Evolutionary conservation across 2,888 invertebrate species (phyloP).

Genomic region (Chrysolina americana): DNA sequence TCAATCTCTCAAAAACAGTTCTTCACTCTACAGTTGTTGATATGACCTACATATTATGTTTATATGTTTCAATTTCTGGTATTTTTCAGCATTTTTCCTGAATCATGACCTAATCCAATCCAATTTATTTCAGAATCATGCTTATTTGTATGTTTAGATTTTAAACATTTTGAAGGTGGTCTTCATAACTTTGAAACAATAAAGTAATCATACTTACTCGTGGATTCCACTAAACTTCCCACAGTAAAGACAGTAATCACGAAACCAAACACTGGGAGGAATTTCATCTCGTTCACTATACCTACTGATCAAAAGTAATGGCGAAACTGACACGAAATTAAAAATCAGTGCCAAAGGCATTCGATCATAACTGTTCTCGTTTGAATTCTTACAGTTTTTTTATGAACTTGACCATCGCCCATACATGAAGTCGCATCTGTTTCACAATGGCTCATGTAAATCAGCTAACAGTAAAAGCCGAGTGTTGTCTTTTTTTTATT

Average conservation of each 20-base stretch:
- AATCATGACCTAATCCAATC: too few species aligned
- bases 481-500: constrained; percentile 26
- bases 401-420: constrained; percentile 38
- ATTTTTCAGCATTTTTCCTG: too few species aligned
- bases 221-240: constrained; percentile 15
- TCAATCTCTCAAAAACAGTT: too few species aligned
- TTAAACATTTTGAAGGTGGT: background rate
- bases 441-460: constrained; percentile 40
- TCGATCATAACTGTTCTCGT: constrained; percentile 53
- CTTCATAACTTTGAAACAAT: background rate
- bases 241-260: constrained; percentile 21
- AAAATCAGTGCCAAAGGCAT: constrained; percentile 41
- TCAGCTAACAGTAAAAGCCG: constrained; percentile 40
- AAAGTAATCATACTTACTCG: constrained; percentile 18
- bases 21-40: too few species aligned
- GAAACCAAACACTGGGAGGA: constrained; percentile 32
- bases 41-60: too few species aligned
- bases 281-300: constrained; percentile 35
- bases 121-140: too few species aligned
- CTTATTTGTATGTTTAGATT: too few species aligned
- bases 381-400: constrained; percentile 41
- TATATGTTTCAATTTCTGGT: too few species aligned
- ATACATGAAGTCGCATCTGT: constrained; percentile 25
- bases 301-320: constrained; percentile 24
- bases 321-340: constrained; percentile 43